Conservation (phyloP, 2,888 invertebrate genomes). For the Drosophila helvetica region DNA sequence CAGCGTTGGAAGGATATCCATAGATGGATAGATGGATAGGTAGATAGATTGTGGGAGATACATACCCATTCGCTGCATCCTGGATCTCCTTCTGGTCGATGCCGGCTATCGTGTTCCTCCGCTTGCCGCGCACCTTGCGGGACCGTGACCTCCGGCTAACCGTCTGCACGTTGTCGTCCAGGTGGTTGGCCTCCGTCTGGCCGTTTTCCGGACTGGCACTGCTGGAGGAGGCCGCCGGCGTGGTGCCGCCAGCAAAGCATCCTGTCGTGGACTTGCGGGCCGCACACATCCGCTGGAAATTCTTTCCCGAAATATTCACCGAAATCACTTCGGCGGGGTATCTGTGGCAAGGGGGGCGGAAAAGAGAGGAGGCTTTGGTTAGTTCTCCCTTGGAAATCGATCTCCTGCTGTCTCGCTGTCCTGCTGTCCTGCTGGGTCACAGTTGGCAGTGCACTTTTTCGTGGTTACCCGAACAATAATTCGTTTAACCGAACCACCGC, state of each 20-base stretch:
- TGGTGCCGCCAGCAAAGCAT: slow-evolving; percentile 67
- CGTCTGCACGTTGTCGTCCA: slow-evolving; percentile 86
- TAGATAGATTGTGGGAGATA: slow-evolving; percentile 58
- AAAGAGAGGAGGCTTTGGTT: neutral
- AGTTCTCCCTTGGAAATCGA: neutral
- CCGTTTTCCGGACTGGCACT: slow-evolving; percentile 68
- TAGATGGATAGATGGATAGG: slow-evolving; percentile 11
- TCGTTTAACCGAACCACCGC: slow-evolving; percentile 57
- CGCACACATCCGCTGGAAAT: slow-evolving; percentile 94
- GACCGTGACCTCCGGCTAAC: slow-evolving; percentile 89
- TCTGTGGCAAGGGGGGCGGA: slow-evolving; percentile 84
- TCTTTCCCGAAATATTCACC: slow-evolving; percentile 94
- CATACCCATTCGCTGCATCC: slow-evolving; percentile 93
- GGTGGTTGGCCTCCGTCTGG: slow-evolving; percentile 80
- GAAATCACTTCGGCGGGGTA: slow-evolving; percentile 94
- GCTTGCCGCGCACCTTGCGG: slow-evolving; percentile 91
- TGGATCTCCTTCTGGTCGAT: slow-evolving; percentile 95
- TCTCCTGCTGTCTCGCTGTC: too few species aligned
- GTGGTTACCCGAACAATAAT: slow-evolving; percentile 41
- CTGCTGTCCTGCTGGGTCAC: too few species aligned
- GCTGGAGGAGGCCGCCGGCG: slow-evolving; percentile 55
- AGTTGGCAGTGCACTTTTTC: slow-evolving; percentile 56
- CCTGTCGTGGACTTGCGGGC: slow-evolving; percentile 90
- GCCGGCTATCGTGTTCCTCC: slow-evolving; percentile 95
- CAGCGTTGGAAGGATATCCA: slow-evolving; percentile 20